phyloP scores from a whole-genome alignment of 2,888 invertebrate genomes.

The Drosophila emarginata region DNA sequence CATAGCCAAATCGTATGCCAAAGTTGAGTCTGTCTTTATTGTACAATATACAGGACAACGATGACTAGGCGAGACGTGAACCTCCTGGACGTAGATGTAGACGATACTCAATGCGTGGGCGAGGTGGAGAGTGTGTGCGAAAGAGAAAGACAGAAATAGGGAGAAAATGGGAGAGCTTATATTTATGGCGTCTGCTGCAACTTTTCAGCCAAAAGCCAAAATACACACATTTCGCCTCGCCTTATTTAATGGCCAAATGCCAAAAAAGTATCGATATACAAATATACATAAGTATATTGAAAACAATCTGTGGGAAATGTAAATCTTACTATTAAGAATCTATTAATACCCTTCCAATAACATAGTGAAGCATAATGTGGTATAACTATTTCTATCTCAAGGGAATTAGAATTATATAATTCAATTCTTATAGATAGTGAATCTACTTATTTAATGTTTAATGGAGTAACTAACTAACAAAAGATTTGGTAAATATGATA shows the following conservation, averaged over 20 bases:
- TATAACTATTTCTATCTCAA: no score
- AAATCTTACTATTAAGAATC: not conserved
- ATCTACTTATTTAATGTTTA: no score
- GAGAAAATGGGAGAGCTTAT: slow-evolving; percentile 28
- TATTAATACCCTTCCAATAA: not conserved
- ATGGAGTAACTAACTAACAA: no score
- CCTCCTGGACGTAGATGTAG: not conserved
- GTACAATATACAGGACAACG: slow-evolving; percentile 35
- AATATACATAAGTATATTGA: not conserved
- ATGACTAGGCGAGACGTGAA: slow-evolving; percentile 32
- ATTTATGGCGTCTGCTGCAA: slow-evolving; percentile 73
- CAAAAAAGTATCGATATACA: slow-evolving; percentile 39
- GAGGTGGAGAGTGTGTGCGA: slow-evolving; percentile 49
- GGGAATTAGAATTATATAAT: no score
- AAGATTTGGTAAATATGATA: no score
- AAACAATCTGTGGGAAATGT: slow-evolving; percentile 8
- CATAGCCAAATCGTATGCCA: slow-evolving; percentile 22
- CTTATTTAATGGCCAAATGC: slow-evolving; percentile 64
- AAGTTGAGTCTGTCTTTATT: slow-evolving; percentile 17
- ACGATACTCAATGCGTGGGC: slow-evolving; percentile 4
- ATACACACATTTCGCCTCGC: slow-evolving; percentile 52
- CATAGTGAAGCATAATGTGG: not conserved
- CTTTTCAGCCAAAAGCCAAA: slow-evolving; percentile 56
- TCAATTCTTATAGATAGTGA: no score
- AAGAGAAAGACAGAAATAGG: not conserved